These are phyloP conservation scores for Myripristis murdjan DNA, from an alignment of 2,797 vertebrate species.

Conservation along the genomic window DNA sequence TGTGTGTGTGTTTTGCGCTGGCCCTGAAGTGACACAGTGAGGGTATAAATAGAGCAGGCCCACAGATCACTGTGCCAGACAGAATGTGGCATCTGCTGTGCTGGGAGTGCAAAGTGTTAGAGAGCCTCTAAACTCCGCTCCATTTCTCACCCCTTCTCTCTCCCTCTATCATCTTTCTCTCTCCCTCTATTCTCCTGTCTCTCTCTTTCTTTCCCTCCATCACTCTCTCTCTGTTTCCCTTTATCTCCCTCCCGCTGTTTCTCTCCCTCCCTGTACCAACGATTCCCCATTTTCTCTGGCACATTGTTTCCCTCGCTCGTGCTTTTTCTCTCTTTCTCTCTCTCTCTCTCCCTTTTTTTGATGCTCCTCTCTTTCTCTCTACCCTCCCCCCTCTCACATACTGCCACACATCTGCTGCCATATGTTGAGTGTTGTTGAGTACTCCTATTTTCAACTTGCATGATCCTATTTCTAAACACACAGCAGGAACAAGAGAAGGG, in stretches of 20 bases:
- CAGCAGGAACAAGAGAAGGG: slow-evolving; percentile 25
- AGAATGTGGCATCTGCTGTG: slow-evolving; percentile 86
- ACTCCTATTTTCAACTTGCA: slow-evolving; percentile 68
- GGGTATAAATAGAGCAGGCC: slow-evolving; percentile 86
- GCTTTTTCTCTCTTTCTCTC: slow-evolving; percentile 27
- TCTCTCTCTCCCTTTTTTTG: slow-evolving; percentile 22
- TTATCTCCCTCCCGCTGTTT: not conserved
- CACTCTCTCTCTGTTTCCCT: not conserved
- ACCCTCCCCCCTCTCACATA: slow-evolving; percentile 21
- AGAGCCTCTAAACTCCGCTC: slow-evolving; percentile 74
- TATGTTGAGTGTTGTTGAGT: slow-evolving; percentile 72
- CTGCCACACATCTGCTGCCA: slow-evolving; percentile 75
- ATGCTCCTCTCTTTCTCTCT: slow-evolving; percentile 22
- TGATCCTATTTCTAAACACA: slow-evolving; percentile 79
- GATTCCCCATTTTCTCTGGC: too few species aligned
- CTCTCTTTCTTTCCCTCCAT: slow-evolving; percentile 26
- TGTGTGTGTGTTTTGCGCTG: slow-evolving; percentile 55
- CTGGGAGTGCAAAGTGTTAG: slow-evolving; percentile 81
- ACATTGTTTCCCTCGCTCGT: too few species aligned
- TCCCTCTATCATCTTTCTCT: slow-evolving; percentile 40
- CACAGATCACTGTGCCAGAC: slow-evolving; percentile 84
- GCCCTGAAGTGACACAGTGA: slow-evolving; percentile 80
- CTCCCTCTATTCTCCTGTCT: slow-evolving; percentile 38
- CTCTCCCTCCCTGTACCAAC: not conserved
- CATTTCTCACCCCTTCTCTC: slow-evolving; percentile 52